A percentile compares a stretch with the other conserved stretches of the same genome.
Conservation (phyloP, 1,140 invertebrate species). For the Brachionus calyciflorus region DNA sequence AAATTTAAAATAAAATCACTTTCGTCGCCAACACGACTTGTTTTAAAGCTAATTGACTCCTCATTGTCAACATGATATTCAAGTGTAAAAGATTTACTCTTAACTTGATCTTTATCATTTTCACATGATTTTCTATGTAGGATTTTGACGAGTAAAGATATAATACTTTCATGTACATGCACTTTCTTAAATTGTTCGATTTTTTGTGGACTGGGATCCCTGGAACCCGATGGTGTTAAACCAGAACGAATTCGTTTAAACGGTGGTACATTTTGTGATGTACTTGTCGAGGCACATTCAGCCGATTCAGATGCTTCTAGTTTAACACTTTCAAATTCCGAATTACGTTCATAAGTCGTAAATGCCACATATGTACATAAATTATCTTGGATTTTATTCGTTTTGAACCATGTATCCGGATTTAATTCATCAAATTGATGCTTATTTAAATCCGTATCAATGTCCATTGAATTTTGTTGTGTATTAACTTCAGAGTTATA, state of each 20-base stretch:
- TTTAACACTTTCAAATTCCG: constrained; percentile 64
- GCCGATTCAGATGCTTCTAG: neutral
- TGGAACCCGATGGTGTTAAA: constrained; percentile 60
- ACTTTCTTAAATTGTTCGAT: neutral
- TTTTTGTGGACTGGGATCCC: neutral
- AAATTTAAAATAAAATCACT: constrained; percentile 78
- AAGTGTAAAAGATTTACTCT: constrained; percentile 49
- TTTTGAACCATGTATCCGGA: constrained; percentile 71
- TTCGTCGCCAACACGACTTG: constrained; percentile 75
- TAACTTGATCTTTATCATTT: constrained; percentile 50
- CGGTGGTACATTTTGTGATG: constrained; percentile 54
- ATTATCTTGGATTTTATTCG: constrained; percentile 75
- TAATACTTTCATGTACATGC: constrained; percentile 74
- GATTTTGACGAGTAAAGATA: constrained; percentile 67
- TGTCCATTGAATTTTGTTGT: neutral
- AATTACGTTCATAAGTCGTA: constrained; percentile 62
- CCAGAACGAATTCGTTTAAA: constrained; percentile 49
- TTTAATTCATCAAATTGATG: constrained; percentile 52
- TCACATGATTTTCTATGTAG: constrained; percentile 63
- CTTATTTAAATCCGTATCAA: neutral
- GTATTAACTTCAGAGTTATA: constrained; percentile 56
- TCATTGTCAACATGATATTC: constrained; percentile 48
- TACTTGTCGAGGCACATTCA: neutral
- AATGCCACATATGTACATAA: constrained; percentile 68
- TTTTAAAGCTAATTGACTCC: constrained; percentile 47